Evolutionary conservation across 2,113 vertebrate genomes (phyloP), one percentile per base, ranked within the genome.

Genomic region (Phrynosoma blainvillii): DNA sequence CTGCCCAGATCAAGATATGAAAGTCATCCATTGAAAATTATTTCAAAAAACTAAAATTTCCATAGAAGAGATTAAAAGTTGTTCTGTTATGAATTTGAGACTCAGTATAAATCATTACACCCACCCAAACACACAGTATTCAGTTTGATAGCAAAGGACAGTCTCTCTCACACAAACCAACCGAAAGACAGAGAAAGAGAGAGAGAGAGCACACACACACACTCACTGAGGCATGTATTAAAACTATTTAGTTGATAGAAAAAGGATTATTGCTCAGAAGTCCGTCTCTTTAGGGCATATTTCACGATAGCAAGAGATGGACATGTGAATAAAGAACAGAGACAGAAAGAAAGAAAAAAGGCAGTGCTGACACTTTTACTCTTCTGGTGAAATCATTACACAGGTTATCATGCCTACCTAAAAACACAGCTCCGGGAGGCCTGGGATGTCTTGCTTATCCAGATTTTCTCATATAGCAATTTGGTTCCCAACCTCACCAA

Each of bases 1-100:
- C 94, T 92, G 94, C 86, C 76, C 90, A 82, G 13, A 92, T 92
- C 88, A 83, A 42, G 52, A 94, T 95, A 96, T 79, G 96, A 96
- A 97, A 93, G 94, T 93, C 92, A 92, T 84, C 36, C 92, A 88
- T 91, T 93, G 95, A 95, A 96, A 97, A 96, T 96, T 91, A 94
- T 94, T 95, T 95, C 95, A 96, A 96, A 97, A 96, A 97, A 96
- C 90, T 92, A 83, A 83, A 79, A 91, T 92, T 94, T 94, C 83
- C 59, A 88, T 95, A 89, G 70, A 94, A 96, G 95, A 97, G 90
- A 93, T 95, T 96, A 96, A 96, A 96, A 97, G 95, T 91, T 93
- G 95, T 87, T 90, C 73, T 88, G 94, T 90, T 94, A 95, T 9
- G 89, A 96, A 96, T 94, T 95, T 88, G 94, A 95, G 95, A 92